phyloP scores from a whole-genome alignment of 2,797 vertebrate species.

The Saxicola maurus region DNA sequence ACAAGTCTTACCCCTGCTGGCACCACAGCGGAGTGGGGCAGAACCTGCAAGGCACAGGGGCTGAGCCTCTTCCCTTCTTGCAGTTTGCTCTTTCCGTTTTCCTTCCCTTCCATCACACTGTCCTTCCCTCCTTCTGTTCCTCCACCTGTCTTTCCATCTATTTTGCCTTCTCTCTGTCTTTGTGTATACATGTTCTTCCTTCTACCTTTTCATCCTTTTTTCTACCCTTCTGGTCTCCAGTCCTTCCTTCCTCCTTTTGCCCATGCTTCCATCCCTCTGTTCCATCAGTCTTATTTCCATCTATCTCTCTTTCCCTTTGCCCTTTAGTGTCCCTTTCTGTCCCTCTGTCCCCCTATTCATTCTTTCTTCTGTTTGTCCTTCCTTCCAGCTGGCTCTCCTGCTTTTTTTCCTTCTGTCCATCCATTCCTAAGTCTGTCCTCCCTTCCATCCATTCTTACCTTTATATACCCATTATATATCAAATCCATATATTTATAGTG shows the following conservation, averaged over 20 bases:
- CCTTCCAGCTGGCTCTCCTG: not conserved
- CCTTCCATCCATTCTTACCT: not conserved
- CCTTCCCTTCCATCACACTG: not conserved
- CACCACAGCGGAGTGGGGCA: not conserved
- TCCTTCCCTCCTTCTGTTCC: not conserved
- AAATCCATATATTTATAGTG: not conserved
- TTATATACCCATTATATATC: not conserved
- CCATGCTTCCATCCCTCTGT: not conserved
- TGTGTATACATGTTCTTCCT: not conserved
- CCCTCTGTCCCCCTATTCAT: not conserved
- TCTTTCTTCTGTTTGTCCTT: not conserved
- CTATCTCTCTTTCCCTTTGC: not conserved
- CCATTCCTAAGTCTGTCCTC: not conserved
- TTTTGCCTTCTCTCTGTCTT: not conserved
- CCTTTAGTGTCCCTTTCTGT: not conserved
- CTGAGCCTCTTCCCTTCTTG: not conserved
- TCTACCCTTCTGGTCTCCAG: not conserved
- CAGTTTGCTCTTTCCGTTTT: not conserved
- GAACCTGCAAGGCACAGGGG: not conserved
- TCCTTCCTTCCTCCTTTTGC: not conserved
- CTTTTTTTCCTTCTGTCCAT: not conserved
- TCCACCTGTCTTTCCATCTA: not conserved
- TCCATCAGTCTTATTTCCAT: not conserved
- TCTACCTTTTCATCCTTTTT: not conserved
- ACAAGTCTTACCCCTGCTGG: accelerated